Evolutionary conservation across 2,113 vertebrate genomes (phyloP), one percentile per base, ranked within the genome.

Genomic region (Gadus chalcogrammus): DNA sequence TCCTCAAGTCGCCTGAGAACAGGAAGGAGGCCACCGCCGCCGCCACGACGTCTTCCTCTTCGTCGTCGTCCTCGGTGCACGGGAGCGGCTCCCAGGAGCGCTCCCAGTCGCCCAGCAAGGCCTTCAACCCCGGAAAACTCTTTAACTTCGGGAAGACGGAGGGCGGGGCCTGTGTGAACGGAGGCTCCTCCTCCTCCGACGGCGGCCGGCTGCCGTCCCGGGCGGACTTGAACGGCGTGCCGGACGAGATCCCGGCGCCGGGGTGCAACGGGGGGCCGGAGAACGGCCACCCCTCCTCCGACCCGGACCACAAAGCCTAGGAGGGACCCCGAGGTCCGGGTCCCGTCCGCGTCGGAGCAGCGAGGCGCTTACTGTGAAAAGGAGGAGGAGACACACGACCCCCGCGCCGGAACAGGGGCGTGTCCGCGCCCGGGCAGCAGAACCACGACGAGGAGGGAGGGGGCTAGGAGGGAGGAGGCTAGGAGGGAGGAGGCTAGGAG

Each of bases 111-210:
- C 96, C 97, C 64, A 96, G 93, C 87, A 97, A 97, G 81, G 92
- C 96, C 73, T 97, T 97, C 93, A 96, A 97, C 38, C 94, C 96
- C 0, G 87, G 94, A 79, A 98, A 98, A 86, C 94, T 98, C 63
- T 98, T 98, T 89, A 95, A 97, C 81, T 98, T 98, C 8, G 94
- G 93, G 63, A 93, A 94, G 77, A 92, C 92, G 0, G 94, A 94
- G 74, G 91, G 88, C n/a, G 91, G 89, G n/a, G 11, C 90, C 64
- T 92, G 91, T 24, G 84, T 92, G 0, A 97, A 97, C 38, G 95
- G 95, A 77, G 85, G 91, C 0, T 89, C 61, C 48, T 53, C 78
- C 82, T 76, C 88, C 31, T 35, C 31, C 83, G 79, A 71, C 83
- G 0, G 87, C 82, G 24, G 85, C 82, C n/a, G 88, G 72, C 90